Conservation (phyloP, 2,113 vertebrate species). For the Microtus montanus region DNA sequence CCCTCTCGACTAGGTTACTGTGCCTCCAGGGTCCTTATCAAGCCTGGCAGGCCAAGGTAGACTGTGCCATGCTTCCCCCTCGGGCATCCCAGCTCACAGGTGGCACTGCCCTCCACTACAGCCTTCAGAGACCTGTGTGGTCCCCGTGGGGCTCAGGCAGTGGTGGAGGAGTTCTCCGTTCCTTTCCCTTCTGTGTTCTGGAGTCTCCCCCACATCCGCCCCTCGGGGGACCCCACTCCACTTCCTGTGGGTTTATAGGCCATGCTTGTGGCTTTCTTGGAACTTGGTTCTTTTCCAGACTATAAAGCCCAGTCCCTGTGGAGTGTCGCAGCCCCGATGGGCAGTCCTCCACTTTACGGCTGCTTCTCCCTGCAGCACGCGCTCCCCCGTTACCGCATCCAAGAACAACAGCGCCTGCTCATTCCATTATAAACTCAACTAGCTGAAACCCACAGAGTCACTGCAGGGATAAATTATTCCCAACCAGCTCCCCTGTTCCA, state of each 20-base stretch:
- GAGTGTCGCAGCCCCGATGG: background rate
- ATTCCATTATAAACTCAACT: slow-evolving; percentile 62
- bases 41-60: background rate
- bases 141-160: no score
- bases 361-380: background rate
- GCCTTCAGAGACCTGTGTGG: background rate
- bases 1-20: background rate
- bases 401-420: slow-evolving; percentile 42
- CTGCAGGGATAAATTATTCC: slow-evolving; percentile 54
- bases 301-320: background rate
- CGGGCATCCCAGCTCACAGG: background rate
- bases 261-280: slow-evolving; percentile 6
- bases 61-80: background rate
- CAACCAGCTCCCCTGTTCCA: slow-evolving; percentile 54
- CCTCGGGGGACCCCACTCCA: background rate
- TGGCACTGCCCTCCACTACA: background rate
- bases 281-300: slow-evolving; percentile 11
- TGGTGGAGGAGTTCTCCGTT: background rate
- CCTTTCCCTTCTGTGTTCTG: no score
- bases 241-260: slow-evolving; percentile 1
- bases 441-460: slow-evolving; percentile 39
- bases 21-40: background rate
- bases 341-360: slow-evolving; percentile 20
- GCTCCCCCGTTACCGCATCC: background rate
- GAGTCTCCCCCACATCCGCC: background rate